Evolutionary conservation across 2,888 invertebrate genomes (phyloP).

Genomic region (Trimorus sp.): DNA sequence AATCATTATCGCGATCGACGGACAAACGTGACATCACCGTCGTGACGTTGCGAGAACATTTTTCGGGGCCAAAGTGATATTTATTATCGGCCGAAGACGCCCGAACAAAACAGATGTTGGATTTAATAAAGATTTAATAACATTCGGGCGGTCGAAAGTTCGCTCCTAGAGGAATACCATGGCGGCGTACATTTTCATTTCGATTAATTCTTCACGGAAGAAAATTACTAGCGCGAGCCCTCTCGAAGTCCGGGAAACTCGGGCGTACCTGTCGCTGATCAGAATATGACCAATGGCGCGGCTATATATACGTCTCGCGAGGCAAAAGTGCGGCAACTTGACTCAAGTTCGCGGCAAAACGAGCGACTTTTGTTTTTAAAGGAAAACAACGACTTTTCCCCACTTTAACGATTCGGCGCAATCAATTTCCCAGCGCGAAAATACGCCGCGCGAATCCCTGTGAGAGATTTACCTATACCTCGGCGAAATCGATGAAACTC

Average conservation of each 20-base stretch:
- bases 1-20: neutral
- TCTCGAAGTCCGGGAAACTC: slow-evolving; percentile 1
- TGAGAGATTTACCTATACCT: slow-evolving; percentile 28
- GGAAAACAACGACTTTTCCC: slow-evolving; percentile 12
- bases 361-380: neutral
- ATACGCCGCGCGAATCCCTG: slow-evolving; percentile 10
- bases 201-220: slow-evolving; percentile 28
- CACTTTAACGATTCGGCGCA: slow-evolving; percentile 19
- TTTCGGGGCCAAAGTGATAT: slow-evolving; percentile 1
- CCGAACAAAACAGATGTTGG: slow-evolving; percentile 42
- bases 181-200: slow-evolving; percentile 37
- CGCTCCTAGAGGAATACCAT: slow-evolving; percentile 23
- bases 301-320: neutral
- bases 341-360: slow-evolving; percentile 8
- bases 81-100: slow-evolving; percentile 16
- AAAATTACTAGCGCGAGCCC: slow-evolving; percentile 26
- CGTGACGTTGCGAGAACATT: neutral
- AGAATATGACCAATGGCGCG: slow-evolving; percentile 10
- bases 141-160: slow-evolving; percentile 43
- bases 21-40: no score
- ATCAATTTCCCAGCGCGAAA: slow-evolving; percentile 22
- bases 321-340: no score
- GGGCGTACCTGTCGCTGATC: slow-evolving; percentile 21
- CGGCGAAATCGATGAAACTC: slow-evolving; percentile 33
- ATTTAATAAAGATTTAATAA: slow-evolving; percentile 59